These are phyloP conservation scores for Scaptodrosophila lebanonensis DNA, from an alignment of 1,140 invertebrate species.

Conservation along the genomic window DNA sequence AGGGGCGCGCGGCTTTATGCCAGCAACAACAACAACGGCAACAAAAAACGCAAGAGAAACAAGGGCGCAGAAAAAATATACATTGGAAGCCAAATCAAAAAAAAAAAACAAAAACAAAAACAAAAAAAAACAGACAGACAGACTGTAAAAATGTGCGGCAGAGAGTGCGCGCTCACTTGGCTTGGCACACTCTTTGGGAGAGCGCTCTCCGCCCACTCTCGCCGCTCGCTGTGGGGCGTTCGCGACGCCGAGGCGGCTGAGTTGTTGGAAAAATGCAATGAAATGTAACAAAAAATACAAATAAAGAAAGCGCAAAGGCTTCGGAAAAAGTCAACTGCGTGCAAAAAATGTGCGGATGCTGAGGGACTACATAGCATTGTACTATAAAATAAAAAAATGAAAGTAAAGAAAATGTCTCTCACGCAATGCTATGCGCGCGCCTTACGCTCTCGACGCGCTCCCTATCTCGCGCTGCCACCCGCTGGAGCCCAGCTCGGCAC, in stretches of 20 bases:
- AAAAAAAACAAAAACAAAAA: conserved; percentile 27
- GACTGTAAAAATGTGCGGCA: conserved; percentile 43
- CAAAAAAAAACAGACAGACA: conserved; percentile 31
- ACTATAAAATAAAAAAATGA: conserved; percentile 18
- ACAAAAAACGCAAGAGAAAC: conserved; percentile 31
- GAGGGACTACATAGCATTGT: not conserved
- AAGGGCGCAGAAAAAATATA: conserved; percentile 18
- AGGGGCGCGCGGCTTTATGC: conserved; percentile 39
- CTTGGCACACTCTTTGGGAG: conserved; percentile 4
- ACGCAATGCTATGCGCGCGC: too few species aligned
- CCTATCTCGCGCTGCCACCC: not conserved
- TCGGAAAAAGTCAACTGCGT: conserved; percentile 15
- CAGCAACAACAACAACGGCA: too few species aligned
- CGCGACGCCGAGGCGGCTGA: conserved; percentile 1
- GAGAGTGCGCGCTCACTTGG: too few species aligned
- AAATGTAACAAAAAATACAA: conserved; percentile 25
- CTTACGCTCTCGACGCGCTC: conserved; percentile 8
- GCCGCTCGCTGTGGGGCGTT: too few species aligned
- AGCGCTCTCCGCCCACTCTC: conserved; percentile 20
- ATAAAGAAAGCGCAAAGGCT: conserved; percentile 37
- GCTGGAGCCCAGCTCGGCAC: too few species aligned
- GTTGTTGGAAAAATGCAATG: conserved; percentile 52
- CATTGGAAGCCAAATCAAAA: not conserved
- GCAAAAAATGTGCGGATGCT: not conserved
- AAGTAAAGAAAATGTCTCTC: conserved; percentile 13